A percentile compares a stretch with the other conserved stretches of the same genome.
Conservation (phyloP, 2,113 vertebrate species). For the Lepus americanus region DNA sequence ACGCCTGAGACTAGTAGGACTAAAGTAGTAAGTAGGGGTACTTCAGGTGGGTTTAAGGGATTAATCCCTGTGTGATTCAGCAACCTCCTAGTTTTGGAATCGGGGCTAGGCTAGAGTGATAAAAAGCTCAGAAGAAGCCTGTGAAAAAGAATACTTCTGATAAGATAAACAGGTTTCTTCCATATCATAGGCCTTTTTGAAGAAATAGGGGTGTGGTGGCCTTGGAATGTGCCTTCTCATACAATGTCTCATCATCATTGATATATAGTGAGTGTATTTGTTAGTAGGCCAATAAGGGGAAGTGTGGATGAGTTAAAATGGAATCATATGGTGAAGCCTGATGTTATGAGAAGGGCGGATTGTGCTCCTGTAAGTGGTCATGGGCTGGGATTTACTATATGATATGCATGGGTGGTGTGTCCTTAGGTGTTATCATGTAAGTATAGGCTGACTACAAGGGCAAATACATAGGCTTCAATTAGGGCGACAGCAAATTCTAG, state of each 20-base stretch:
- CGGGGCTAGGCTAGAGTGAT: not conserved
- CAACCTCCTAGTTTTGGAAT: not conserved
- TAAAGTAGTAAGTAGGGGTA: too few species aligned
- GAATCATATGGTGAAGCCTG: slow-evolving; percentile 41
- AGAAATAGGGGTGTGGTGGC: slow-evolving; percentile 39
- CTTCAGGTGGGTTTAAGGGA: not conserved
- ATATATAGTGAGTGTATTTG: slow-evolving; percentile 5
- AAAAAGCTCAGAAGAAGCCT: not conserved
- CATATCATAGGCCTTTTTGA: slow-evolving; percentile 11
- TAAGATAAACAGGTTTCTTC: not conserved
- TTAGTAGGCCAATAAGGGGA: not conserved
- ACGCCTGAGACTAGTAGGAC: not conserved
- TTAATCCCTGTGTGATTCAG: not conserved
- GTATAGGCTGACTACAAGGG: slow-evolving; percentile 50
- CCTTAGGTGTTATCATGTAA: slow-evolving; percentile 78
- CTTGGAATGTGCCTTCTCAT: slow-evolving; percentile 57
- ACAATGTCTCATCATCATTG: accelerated
- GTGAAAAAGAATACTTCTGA: not conserved
- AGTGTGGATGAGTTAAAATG: accelerated
- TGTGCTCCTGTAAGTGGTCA: not conserved
- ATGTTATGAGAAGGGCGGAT: not conserved
- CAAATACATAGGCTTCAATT: not conserved
- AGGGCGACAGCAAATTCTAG: not conserved
- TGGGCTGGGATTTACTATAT: not conserved
- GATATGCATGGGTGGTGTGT: not conserved